Evolutionary conservation across 2,797 vertebrate genomes (phyloP).

Genomic region (Sparus aurata): DNA sequence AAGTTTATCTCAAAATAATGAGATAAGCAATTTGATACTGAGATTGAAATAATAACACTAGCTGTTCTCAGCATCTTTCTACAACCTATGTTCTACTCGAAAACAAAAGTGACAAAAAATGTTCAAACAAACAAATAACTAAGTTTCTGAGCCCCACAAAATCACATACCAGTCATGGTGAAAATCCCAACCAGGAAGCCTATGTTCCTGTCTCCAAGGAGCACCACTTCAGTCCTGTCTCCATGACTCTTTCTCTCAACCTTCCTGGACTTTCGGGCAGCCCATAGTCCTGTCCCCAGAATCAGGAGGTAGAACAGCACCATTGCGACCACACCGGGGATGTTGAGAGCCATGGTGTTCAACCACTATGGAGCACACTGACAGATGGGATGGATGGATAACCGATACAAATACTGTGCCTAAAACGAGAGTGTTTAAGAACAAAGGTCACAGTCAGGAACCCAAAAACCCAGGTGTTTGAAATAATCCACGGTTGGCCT

Average conservation of each 20-base stretch:
- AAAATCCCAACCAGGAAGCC: conserved; percentile 66
- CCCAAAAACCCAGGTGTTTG: background rate
- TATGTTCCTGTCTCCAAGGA: conserved; percentile 70
- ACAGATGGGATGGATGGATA: background rate
- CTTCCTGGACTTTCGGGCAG: conserved; percentile 54
- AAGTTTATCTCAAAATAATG: background rate
- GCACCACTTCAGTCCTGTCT: conserved; percentile 49
- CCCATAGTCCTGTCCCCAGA: conserved; percentile 69
- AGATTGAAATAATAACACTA: background rate
- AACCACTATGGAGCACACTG: background rate
- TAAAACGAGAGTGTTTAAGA: background rate
- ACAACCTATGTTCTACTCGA: background rate
- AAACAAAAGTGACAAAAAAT: background rate
- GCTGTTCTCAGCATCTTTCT: background rate
- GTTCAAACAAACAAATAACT: background rate
- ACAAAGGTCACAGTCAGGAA: conserved; percentile 11
- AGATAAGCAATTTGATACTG: background rate
- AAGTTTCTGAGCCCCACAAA: background rate
- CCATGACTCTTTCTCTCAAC: conserved; percentile 45
- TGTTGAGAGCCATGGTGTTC: conserved; percentile 61
- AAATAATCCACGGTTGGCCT: too few species aligned
- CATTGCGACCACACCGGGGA: conserved; percentile 61
- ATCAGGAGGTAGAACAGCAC: conserved; percentile 69
- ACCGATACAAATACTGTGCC: background rate
- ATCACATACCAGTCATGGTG: conserved; percentile 68